Base-by-base conservation (phyloP, 2,113 vertebrate genomes). In the Ondatra zibethicus region DNA sequence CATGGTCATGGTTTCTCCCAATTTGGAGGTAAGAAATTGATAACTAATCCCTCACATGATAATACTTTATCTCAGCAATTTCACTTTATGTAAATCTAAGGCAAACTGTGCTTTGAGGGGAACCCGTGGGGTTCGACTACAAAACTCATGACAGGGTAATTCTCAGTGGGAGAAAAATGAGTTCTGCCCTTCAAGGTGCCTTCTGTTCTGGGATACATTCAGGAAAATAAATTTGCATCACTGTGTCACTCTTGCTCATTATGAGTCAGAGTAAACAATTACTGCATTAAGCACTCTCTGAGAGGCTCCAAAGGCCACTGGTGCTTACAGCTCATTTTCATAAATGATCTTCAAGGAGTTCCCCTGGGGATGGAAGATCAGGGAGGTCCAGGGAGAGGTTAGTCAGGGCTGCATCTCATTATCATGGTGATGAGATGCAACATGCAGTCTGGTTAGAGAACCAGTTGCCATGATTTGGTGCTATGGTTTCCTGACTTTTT, bases 221-320 rank as follows among this genome's bases (percentile, higher is more conserved):
- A 55, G 45, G 58, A 94, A 93, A 97, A 92, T 85, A 89, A 85
- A 96, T 95, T 89, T 82, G 61, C 66, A 91, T 92, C 66, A 0
- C 65, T 39, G 5, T n/a, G 14, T 90, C 94, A 50, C 31, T 88
- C 82, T 78, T 63, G n/a, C 94, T 97, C 93, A 96, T 97, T 96
- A 96, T 47, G 55, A 96, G 92, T 75, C 96, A 95, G 96, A 94
- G 95, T 95, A 97, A 97, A 97, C 96, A 95, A 93, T 96, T 96
- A 93, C 93, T 73, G 81, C 86, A 91, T 96, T 94, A 95, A 93
- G 76, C 90, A 61, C 93, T 96, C 92, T 97, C 81, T 17, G 93
- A 94, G 97, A 93, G 96, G 93, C 88, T 96, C 77, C 12, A 92
- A 95, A 95, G 97, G 97, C 97, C 93, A 73, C 65, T 92, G 88